Conservation (phyloP, 2,113 vertebrate genomes). For the Phylloscopus trochilus region DNA sequence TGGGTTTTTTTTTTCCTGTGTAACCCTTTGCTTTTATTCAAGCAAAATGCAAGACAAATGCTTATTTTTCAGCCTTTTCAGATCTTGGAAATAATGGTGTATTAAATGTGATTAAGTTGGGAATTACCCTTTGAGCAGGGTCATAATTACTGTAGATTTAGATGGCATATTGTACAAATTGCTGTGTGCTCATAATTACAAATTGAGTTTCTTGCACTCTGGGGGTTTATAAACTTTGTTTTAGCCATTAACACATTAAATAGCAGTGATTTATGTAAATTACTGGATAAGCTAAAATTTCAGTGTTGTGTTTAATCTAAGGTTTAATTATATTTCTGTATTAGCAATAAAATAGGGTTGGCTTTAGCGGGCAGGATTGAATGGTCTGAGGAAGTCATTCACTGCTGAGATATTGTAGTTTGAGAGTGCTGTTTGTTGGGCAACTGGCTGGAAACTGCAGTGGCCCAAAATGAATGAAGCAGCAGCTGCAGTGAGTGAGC, state of each 20-base stretch:
- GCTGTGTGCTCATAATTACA: slow-evolving; percentile 52
- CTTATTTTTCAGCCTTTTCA: background rate
- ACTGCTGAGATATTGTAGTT: background rate
- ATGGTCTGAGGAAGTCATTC: background rate
- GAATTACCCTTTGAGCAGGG: slow-evolving; percentile 54
- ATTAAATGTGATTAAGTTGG: slow-evolving; percentile 52
- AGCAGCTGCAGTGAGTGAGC: background rate
- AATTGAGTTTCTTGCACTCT: slow-evolving; percentile 50
- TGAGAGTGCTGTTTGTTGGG: background rate
- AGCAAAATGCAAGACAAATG: slow-evolving; percentile 18
- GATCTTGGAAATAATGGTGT: background rate
- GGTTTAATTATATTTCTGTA: background rate
- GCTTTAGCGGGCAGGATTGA: background rate
- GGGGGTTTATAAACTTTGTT: slow-evolving; percentile 58
- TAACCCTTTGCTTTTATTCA: background rate
- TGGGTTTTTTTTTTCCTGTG: background rate
- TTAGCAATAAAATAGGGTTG: background rate
- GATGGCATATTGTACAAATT: slow-evolving; percentile 46
- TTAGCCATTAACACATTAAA: slow-evolving; percentile 50
- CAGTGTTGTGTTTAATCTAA: background rate
- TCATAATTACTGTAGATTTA: slow-evolving; percentile 55
- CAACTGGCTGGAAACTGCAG: background rate
- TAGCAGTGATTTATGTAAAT: slow-evolving; percentile 45
- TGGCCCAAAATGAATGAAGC: background rate
- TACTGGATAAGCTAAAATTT: slow-evolving; percentile 18